phyloP scores from a whole-genome alignment of 2,888 invertebrate species.

The Polyommatus iphigenia region DNA sequence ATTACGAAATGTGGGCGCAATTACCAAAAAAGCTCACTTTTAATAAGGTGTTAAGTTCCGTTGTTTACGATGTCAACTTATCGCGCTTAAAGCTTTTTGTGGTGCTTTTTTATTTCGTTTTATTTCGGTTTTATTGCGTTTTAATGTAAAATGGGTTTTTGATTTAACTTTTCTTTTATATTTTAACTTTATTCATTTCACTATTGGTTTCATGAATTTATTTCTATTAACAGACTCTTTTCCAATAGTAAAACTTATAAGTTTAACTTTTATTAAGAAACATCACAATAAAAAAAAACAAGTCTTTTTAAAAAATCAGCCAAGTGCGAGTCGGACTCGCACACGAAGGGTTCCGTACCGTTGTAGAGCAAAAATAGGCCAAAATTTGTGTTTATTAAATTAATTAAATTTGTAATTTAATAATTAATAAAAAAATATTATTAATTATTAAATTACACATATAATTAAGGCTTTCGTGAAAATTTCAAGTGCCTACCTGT shows the following conservation, averaged over 20 bases:
- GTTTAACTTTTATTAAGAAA: no score
- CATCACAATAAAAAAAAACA: background rate
- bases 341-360: no score
- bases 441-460: no score
- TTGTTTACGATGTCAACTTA: slow-evolving; percentile 49
- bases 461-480: no score
- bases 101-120: background rate
- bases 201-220: background rate
- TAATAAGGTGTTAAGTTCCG: slow-evolving; percentile 75
- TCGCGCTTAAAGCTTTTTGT: slow-evolving; percentile 19
- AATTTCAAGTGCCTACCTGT: no score
- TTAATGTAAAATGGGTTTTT: background rate
- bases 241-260: background rate
- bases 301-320: no score
- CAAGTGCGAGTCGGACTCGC: no score
- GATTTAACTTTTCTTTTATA: background rate
- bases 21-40: slow-evolving; percentile 73
- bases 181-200: background rate
- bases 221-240: background rate
- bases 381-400: no score
- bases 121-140: background rate
- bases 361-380: no score
- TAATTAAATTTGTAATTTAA: no score
- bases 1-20: slow-evolving; percentile 73
- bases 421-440: no score